Evolutionary conservation across 2,113 vertebrate genomes (phyloP).

Genomic region (Pedionomus torquatus): DNA sequence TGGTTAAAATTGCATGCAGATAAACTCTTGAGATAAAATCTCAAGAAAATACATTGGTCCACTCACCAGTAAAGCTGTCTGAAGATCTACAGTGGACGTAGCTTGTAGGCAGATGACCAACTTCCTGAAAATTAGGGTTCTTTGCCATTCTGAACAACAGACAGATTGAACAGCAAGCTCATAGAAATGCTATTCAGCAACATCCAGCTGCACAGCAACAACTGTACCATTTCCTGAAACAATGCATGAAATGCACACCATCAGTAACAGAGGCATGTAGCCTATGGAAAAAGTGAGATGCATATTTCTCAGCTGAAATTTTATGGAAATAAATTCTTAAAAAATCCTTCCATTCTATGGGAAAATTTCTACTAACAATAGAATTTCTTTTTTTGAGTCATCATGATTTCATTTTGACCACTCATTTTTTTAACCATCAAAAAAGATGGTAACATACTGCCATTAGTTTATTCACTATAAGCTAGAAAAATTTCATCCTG

Average conservation of each 20-base stretch:
- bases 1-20: neutral
- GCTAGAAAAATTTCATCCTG: neutral
- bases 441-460: neutral
- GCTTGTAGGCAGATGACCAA: neutral
- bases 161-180: neutral
- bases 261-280: neutral
- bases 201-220: constrained; percentile 30
- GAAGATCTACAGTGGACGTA: constrained; percentile 16
- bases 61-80: constrained; percentile 49
- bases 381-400: neutral
- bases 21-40: neutral
- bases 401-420: neutral
- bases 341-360: fast-evolving
- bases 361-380: neutral
- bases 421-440: neutral
- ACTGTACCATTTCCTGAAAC: constrained; percentile 58
- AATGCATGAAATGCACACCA: neutral
- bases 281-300: fast-evolving
- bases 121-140: constrained; percentile 65
- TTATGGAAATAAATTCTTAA: neutral
- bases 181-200: neutral
- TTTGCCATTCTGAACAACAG: constrained; percentile 52
- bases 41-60: neutral
- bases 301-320: neutral
- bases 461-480: neutral